Base-by-base conservation (phyloP, 2,797 vertebrate genomes). In the Mormyrus hasselquistii region DNA sequence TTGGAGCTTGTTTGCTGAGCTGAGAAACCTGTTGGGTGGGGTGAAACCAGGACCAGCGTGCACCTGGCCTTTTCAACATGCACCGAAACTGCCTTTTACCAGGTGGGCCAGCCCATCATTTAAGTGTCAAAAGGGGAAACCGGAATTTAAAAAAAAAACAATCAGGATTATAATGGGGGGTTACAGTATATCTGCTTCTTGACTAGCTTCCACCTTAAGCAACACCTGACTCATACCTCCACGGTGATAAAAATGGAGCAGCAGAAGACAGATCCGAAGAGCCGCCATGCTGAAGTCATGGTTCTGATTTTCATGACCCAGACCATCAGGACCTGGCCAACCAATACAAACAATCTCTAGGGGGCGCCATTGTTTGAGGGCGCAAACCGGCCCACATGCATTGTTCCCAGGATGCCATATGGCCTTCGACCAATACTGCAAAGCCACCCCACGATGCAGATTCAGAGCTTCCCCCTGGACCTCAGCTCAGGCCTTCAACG, bases 1-100 rank as follows among this genome's bases (percentile, higher is more conserved):
- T 41, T 59, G 25, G 7, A 89, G 62, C 82, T 41, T 87, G 86
- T 65, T 53, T 87, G 25, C 22, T 22, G 29, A 86, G 84, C 84
- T 53, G 53, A 9, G 44, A 86, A 89, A 86, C 88, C 86, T 87
- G 53, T 44, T 62, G 4, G 38, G 34, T 10, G 86, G 86, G 10
- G 52, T n/a, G n/a, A 62, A 44, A 59, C 22, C 10, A 59, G 53
- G 53, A 10, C 65, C 44, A 25, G 16, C 4, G 14, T n/a, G 59
- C 57, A 50, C 82, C 88, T 85, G 57, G 44, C 44, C 25, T 86
- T 53, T 83, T 10, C 53, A 76, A 44, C 55, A 62, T 9, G 34
- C 52, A 22, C 49, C 52, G 34, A 79, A 79, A 79, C 73, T 0
- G 2, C 6, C 73, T 19, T 19, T 41, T n/a, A 44, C 38, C 73